phyloP scores from a whole-genome alignment of 2,113 vertebrate genomes.

The Tychaedon coryphoeus region DNA sequence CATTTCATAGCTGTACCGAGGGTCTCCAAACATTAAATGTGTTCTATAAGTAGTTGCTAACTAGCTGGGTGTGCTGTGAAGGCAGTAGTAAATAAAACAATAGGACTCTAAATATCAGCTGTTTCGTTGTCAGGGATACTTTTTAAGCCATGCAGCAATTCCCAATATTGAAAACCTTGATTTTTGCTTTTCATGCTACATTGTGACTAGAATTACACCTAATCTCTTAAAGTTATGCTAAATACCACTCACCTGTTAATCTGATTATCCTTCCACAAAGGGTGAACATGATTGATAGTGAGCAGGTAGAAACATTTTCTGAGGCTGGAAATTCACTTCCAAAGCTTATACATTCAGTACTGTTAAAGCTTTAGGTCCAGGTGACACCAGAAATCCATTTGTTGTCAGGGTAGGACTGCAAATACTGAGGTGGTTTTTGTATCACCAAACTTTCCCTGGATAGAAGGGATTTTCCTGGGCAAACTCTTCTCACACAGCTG shows the following conservation, averaged over 20 bases:
- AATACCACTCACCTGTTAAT: slow-evolving; percentile 4
- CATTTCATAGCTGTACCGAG: slow-evolving; percentile 63
- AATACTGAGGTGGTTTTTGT: neutral
- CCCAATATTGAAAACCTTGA: slow-evolving; percentile 38
- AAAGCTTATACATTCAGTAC: neutral
- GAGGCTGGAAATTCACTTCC: neutral
- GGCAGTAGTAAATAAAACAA: slow-evolving; percentile 68
- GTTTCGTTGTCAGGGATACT: slow-evolving; percentile 51
- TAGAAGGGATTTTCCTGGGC: neutral
- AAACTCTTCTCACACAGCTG: neutral
- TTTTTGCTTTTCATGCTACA: slow-evolving; percentile 12
- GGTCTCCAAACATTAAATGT: slow-evolving; percentile 70
- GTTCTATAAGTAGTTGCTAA: slow-evolving; percentile 74
- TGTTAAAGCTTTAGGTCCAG: neutral
- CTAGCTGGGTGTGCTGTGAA: slow-evolving; percentile 67
- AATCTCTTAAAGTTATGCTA: neutral
- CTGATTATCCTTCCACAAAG: neutral
- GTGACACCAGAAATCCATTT: neutral
- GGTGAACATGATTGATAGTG: neutral
- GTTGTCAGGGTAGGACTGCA: neutral
- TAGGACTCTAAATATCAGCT: slow-evolving; percentile 62
- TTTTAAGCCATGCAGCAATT: slow-evolving; percentile 56
- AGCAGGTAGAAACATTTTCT: neutral
- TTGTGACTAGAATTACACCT: slow-evolving; percentile 59
- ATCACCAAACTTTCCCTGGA: neutral